phyloP scores from a whole-genome alignment of 2,888 invertebrate genomes.

The Parapristionchus giblindavisi region DNA sequence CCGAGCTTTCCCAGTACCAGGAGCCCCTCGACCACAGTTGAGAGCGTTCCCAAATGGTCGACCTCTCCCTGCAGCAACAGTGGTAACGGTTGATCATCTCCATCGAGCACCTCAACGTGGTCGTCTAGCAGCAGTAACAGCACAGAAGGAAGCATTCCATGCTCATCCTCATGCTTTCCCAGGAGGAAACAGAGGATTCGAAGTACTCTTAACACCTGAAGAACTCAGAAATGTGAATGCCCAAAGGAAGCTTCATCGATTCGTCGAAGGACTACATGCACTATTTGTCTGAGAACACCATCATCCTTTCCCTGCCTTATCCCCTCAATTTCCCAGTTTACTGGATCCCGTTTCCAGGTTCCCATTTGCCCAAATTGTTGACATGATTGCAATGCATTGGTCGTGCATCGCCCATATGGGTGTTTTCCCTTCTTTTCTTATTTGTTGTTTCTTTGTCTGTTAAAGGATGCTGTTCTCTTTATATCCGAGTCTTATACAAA shows the following conservation, averaged over 20 bases:
- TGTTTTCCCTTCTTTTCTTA: too few species aligned
- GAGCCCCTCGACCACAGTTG: neutral
- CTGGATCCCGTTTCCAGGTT: too few species aligned
- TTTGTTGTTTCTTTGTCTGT: too few species aligned
- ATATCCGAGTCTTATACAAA: too few species aligned
- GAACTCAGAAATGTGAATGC: constrained; percentile 6
- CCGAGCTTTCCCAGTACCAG: neutral
- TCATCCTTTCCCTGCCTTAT: too few species aligned
- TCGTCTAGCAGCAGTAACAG: neutral
- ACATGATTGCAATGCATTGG: neutral
- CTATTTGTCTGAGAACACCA: too few species aligned
- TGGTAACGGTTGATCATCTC: neutral
- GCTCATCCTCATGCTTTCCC: neutral
- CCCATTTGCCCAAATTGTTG: constrained; percentile 1
- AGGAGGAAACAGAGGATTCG: neutral
- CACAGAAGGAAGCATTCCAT: neutral
- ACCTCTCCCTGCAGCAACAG: too few species aligned
- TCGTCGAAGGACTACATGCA: neutral
- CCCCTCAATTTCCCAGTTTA: too few species aligned
- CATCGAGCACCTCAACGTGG: neutral
- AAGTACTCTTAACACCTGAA: constrained; percentile 8
- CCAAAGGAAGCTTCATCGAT: neutral
- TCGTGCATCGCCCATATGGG: constrained; percentile 18
- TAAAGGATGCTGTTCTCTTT: too few species aligned
- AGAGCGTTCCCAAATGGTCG: too few species aligned